A percentile compares a stretch with the other conserved stretches of the same genome.
These are phyloP conservation scores for Hypercompe scribonia DNA, from an alignment of 2,888 invertebrate species.

Conservation along the genomic window DNA sequence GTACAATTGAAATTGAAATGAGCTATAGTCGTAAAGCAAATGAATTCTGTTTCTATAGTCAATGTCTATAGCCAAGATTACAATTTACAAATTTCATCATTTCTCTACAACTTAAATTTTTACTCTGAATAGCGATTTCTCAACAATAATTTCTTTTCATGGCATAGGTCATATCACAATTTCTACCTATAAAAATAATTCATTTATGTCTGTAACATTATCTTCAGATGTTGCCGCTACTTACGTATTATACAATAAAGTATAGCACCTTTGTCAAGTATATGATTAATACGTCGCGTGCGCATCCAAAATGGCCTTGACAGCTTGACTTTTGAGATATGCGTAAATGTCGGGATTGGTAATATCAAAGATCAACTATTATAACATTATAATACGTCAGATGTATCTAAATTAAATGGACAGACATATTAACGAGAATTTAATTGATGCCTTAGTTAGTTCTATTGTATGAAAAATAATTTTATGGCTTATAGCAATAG, in stretches of 20 bases:
- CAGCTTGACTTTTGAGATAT: slow-evolving; percentile 74
- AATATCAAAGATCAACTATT: slow-evolving; percentile 75
- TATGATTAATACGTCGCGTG: slow-evolving; percentile 38
- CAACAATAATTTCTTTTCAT: neutral
- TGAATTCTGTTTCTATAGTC: no score
- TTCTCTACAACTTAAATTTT: neutral
- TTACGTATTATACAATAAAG: slow-evolving; percentile 19
- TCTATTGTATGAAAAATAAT: slow-evolving; percentile 9
- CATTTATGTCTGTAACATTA: no score
- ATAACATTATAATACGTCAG: slow-evolving; percentile 65
- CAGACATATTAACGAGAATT: slow-evolving; percentile 30
- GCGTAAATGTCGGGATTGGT: slow-evolving; percentile 72
- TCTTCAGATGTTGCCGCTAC: slow-evolving; percentile 13
- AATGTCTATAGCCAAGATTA: no score
- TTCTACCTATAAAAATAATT: no score
- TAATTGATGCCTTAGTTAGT: neutral
- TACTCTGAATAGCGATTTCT: neutral
- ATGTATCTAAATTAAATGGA: slow-evolving; percentile 44
- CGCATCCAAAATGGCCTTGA: slow-evolving; percentile 69
- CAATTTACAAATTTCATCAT: neutral
- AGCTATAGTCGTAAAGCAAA: no score
- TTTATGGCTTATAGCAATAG: neutral
- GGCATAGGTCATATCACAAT: no score
- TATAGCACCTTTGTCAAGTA: slow-evolving; percentile 31
- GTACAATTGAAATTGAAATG: no score